Percentiles rank a stretch among this genome's conserved stretches.
These are phyloP conservation scores for Platyrinchus mystaceus DNA, from an alignment of 2,797 vertebrate species.

Conservation along the genomic window DNA sequence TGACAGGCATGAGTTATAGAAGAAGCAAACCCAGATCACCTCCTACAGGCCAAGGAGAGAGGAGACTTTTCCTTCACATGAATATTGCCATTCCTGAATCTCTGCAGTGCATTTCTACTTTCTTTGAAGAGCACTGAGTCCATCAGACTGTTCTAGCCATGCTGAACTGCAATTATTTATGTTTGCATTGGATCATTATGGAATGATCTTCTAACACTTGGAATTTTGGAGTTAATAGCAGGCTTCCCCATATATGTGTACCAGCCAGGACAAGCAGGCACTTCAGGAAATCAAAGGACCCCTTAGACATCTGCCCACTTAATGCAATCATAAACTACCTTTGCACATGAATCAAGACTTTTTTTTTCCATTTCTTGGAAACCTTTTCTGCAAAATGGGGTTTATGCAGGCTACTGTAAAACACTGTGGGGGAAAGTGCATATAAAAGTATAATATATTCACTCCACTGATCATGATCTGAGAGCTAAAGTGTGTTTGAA, in stretches of 20 bases:
- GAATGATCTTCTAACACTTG: not conserved
- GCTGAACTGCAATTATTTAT: not conserved
- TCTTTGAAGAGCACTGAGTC: not conserved
- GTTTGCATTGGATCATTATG: not conserved
- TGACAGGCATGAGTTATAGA: not conserved
- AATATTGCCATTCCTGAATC: not conserved
- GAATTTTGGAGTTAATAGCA: not conserved
- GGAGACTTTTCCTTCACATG: not conserved
- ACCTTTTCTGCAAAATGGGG: not conserved
- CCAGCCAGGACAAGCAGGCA: not conserved
- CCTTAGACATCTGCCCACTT: not conserved
- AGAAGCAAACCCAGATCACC: conserved; percentile 11
- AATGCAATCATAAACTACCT: not conserved
- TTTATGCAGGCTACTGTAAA: not conserved
- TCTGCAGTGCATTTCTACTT: not conserved
- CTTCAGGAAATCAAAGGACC: not conserved
- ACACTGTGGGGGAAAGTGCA: not conserved
- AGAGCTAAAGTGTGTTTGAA: conserved; percentile 42
- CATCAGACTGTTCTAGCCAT: not conserved
- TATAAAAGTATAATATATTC: conserved; percentile 26
- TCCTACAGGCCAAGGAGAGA: conserved; percentile 13
- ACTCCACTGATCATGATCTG: conserved; percentile 43
- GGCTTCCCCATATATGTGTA: not conserved
- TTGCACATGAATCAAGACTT: not conserved
- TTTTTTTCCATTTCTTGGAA: not conserved